Evolutionary conservation across 2,888 invertebrate species (phyloP), one percentile per base, ranked within the genome.

Genomic region (Schizotus pectinicornis): DNA sequence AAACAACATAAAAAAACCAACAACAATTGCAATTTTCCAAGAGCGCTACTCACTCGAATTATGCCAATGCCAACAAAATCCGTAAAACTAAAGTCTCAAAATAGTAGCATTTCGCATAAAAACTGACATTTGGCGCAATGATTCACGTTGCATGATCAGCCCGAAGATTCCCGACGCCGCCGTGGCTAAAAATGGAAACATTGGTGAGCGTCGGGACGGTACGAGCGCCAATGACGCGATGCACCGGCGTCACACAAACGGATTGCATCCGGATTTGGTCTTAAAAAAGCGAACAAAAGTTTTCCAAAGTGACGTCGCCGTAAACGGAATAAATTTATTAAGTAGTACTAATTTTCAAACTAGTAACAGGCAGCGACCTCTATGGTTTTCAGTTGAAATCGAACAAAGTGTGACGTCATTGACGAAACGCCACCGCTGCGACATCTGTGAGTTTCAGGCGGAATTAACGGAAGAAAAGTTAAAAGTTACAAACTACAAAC

Each of bases 151-250:
- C 66, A 61, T 57, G 59, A 59, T 61, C 60, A 58, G 12, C 50
- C 54, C 72, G 72, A 68, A 65, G 62, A 59, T 64, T 55, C 54
- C 70, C 70, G 69, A 67, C 42, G 33, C 9, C 42, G 51, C 62
- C 72, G 74, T 74, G 75, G 66, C 77, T 77, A 77, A 77, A 77
- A 75, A 75, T 77, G 77, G 77, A 76, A 71, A 71, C 22, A 22
- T 72, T 72, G 63, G 68, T 62, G 61, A 57, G 67, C 70, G 71
- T 66, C 70, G 60, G 57, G 71, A 67, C 68, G 71, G 22, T 22
- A 3, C 22, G n/a, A n/a, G 22, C 22, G 22, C 5, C 22, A 22
- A 22, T 22, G 22, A 22, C 22, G 22, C 22, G 22, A 22, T 22
- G 22, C 22, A 22, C 22, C 22, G 5, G 22, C 22, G 22, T 22